These are phyloP conservation scores for Dendrocopos noguchii DNA, from an alignment of 2,113 vertebrate genomes.

Conservation along the genomic window DNA sequence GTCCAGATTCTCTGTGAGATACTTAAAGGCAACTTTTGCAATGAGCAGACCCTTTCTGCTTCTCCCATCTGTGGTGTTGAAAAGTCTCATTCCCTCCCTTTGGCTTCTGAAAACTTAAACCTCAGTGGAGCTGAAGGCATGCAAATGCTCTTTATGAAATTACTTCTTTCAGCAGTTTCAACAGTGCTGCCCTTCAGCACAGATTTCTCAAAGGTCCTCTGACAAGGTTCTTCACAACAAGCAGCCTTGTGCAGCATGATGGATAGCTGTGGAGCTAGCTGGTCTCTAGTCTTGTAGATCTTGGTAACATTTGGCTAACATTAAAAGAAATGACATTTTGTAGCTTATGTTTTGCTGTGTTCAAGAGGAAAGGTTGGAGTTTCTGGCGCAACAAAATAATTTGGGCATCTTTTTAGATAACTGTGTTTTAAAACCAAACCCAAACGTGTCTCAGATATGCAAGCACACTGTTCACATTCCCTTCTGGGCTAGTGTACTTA, in stretches of 20 bases:
- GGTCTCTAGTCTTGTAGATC: background rate
- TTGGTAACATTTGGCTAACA: background rate
- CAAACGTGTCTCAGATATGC: background rate
- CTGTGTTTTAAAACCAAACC: background rate
- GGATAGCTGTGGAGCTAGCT: background rate
- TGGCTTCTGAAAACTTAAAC: background rate
- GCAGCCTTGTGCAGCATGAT: background rate
- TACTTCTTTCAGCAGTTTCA: background rate
- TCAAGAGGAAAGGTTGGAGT: background rate
- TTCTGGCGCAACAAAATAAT: background rate
- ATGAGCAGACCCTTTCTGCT: background rate
- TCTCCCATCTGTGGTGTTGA: background rate
- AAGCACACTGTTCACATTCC: background rate
- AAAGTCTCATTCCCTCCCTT: background rate
- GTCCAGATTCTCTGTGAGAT: background rate
- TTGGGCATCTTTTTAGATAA: background rate
- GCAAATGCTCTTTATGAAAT: background rate
- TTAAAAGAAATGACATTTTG: background rate
- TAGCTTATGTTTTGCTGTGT: background rate
- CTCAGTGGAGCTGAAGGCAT: background rate
- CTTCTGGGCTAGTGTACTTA: background rate
- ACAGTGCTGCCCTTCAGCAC: background rate
- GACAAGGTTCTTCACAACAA: background rate
- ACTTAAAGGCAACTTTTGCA: background rate
- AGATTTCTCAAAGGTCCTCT: slow-evolving; percentile 1